Percentiles rank a stretch among this genome's conserved stretches.
Conservation (phyloP, 2,113 vertebrate species). For the Larimichthys crocea region DNA sequence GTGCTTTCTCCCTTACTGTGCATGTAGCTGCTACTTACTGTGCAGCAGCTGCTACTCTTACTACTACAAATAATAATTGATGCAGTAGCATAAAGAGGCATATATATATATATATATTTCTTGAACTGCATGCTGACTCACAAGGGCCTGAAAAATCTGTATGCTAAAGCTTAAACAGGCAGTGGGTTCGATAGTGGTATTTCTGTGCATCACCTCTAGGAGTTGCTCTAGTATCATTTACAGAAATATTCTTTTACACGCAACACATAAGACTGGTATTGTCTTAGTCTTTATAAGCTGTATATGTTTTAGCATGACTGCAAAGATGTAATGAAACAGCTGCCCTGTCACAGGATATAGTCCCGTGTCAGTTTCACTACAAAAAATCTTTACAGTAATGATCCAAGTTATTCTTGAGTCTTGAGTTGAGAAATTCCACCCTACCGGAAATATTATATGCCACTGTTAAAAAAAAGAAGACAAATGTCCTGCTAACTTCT, state of each 20-base stretch:
- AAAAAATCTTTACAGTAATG: background rate
- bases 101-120: background rate
- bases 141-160: background rate
- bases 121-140: background rate
- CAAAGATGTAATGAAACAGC: background rate
- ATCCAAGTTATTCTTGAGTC: background rate
- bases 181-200: conserved; percentile 16
- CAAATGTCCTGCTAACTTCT: conserved; percentile 4
- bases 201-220: conserved; percentile 38
- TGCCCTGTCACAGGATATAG: background rate
- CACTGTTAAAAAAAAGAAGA: background rate
- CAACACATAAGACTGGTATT: background rate
- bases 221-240: conserved; percentile 34
- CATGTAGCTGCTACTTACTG: background rate
- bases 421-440: background rate
- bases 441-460: background rate
- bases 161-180: background rate
- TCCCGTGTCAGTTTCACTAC: background rate
- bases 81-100: background rate
- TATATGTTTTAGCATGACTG: background rate
- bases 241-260: background rate
- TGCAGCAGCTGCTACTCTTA: background rate
- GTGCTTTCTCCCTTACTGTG: conserved; percentile 4
- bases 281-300: background rate
- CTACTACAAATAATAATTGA: background rate